Conservation (phyloP, 2,888 invertebrate species). For the Blomia tropicalis region DNA sequence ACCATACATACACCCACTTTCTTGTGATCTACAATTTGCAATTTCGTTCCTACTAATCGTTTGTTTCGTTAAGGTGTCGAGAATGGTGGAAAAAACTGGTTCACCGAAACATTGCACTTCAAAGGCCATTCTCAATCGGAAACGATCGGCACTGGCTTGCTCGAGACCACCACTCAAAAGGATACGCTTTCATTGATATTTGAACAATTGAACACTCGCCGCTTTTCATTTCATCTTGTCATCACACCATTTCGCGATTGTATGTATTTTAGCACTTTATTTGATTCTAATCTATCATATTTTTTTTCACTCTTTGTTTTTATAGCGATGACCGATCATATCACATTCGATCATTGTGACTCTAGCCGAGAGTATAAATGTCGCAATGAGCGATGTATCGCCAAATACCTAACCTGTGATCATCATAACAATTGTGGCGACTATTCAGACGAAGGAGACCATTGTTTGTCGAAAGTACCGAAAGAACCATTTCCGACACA, state of each 20-base stretch:
- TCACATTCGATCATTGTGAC: background rate
- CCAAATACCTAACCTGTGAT: slow-evolving; percentile 15
- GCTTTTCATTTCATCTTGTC: slow-evolving; percentile 18
- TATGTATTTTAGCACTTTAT: background rate
- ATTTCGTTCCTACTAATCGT: too few species aligned
- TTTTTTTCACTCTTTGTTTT: background rate
- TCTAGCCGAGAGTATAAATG: slow-evolving; percentile 6
- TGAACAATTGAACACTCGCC: background rate
- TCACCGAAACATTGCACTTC: slow-evolving; percentile 20
- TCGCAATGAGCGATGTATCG: slow-evolving; percentile 17
- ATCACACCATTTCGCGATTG: slow-evolving; percentile 18
- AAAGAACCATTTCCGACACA: background rate
- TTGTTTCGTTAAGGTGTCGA: too few species aligned
- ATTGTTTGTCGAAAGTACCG: slow-evolving; percentile 18
- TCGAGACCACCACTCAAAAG: slow-evolving; percentile 6
- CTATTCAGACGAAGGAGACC: slow-evolving; percentile 9
- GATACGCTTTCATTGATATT: slow-evolving; percentile 19
- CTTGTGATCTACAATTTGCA: too few species aligned
- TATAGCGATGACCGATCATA: too few species aligned
- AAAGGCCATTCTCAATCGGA: background rate
- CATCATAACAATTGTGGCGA: slow-evolving; percentile 21
- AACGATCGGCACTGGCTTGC: background rate
- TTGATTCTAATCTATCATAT: background rate
- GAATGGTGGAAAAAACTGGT: slow-evolving; percentile 20
- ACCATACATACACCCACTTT: too few species aligned